Percentiles rank a stretch among this genome's conserved stretches.
Conservation (phyloP, 2,797 vertebrate species). For the Poeciliopsis turneri region DNA sequence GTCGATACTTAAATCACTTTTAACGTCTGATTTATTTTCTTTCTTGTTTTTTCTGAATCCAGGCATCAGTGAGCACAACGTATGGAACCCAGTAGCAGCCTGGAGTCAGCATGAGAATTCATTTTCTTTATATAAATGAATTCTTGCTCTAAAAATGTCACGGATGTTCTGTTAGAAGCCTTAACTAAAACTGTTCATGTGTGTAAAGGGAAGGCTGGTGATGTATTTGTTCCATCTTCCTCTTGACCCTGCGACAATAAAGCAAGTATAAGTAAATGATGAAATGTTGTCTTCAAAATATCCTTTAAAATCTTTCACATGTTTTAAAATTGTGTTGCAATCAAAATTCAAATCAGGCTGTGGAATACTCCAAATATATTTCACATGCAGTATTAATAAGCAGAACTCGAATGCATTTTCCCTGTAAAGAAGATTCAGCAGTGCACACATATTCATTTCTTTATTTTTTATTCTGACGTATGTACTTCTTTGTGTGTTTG, state of each 20-base stretch:
- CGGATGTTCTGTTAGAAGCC: background rate
- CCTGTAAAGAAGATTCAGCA: background rate
- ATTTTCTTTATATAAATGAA: background rate
- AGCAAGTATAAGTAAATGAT: too few species aligned
- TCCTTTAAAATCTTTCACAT: too few species aligned
- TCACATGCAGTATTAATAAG: too few species aligned
- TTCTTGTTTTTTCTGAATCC: constrained; percentile 13
- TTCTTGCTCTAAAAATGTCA: background rate
- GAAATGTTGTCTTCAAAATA: too few species aligned
- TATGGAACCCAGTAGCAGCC: constrained; percentile 63
- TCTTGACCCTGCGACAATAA: too few species aligned
- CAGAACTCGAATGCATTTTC: background rate
- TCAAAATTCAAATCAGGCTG: too few species aligned
- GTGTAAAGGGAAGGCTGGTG: background rate
- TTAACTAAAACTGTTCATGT: constrained; percentile 8
- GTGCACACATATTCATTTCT: background rate
- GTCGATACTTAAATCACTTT: background rate
- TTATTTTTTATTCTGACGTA: background rate
- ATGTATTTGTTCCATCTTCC: background rate
- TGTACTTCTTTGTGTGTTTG: background rate
- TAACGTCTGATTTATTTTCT: background rate
- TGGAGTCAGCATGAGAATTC: background rate
- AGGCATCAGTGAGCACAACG: constrained; percentile 52
- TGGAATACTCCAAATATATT: too few species aligned
- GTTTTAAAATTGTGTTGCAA: too few species aligned